These are phyloP conservation scores for Nematostella vectensis DNA, from an alignment of 92 coral and sea anemone species.

Conservation along the genomic window DNA sequence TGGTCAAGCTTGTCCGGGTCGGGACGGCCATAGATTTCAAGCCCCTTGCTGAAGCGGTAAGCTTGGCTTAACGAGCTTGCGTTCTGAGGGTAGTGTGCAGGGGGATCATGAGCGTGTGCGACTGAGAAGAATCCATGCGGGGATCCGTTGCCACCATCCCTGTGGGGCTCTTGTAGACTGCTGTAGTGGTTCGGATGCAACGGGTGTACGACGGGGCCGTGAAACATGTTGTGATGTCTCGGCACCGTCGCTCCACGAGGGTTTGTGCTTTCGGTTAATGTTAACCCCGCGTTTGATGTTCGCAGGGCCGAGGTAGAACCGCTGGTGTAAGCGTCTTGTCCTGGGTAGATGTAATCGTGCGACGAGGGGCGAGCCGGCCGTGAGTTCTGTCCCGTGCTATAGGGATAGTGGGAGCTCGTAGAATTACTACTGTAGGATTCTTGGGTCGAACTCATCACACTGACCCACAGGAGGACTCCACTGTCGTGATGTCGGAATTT, in stretches of 20 bases:
- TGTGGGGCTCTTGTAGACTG: conserved; percentile 76
- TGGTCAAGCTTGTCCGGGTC: conserved; percentile 68
- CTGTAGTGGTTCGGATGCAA: conserved; percentile 77
- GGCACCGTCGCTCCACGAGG: conserved; percentile 49
- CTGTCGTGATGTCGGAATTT: conserved; percentile 59
- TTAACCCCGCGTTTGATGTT: conserved; percentile 54
- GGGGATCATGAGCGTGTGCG: conserved; percentile 88
- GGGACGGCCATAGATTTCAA: conserved; percentile 62
- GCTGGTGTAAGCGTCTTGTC: conserved; percentile 52
- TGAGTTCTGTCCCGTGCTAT: conserved; percentile 58
- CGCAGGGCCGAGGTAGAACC: conserved; percentile 63
- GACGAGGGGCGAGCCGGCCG: conserved; percentile 78
- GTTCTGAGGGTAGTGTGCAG: conserved; percentile 49
- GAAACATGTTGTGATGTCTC: conserved; percentile 81
- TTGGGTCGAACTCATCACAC: conserved; percentile 72
- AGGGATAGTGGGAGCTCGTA: conserved; percentile 60
- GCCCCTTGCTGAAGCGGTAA: conserved; percentile 62
- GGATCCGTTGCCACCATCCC: conserved; percentile 77
- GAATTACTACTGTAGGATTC: conserved; percentile 56
- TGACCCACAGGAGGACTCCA: conserved; percentile 40
- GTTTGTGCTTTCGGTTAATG: conserved; percentile 47
- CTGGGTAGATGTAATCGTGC: conserved; percentile 73
- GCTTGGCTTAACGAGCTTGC: conserved; percentile 50
- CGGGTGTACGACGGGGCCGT: conserved; percentile 80
- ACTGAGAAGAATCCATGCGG: conserved; percentile 91